These are phyloP conservation scores for Carassius gibelio DNA, from an alignment of 2,113 vertebrate species.

Conservation along the genomic window DNA sequence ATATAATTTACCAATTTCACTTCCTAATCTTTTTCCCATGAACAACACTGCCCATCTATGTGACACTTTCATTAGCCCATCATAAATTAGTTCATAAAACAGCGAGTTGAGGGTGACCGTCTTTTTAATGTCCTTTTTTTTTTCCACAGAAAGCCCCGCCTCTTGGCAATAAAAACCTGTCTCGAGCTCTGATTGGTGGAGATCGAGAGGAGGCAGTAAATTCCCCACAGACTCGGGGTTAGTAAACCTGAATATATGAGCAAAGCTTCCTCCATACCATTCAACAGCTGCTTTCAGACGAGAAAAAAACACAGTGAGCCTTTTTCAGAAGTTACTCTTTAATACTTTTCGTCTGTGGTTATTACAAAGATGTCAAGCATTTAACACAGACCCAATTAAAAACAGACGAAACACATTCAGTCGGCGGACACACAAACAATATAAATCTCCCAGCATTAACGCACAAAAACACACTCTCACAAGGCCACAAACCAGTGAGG, in stretches of 20 bases:
- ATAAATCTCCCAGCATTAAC: neutral
- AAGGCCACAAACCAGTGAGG: constrained; percentile 12
- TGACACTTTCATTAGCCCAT: neutral
- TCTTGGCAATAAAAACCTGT: neutral
- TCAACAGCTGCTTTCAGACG: neutral
- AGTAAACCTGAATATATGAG: neutral
- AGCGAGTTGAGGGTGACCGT: neutral
- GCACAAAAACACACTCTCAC: neutral
- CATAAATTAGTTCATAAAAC: neutral
- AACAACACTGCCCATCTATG: neutral
- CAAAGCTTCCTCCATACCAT: neutral
- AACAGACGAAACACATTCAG: constrained; percentile 48
- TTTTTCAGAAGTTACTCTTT: constrained; percentile 64
- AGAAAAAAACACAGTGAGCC: neutral
- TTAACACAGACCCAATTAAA: constrained; percentile 59
- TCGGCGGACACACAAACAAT: constrained; percentile 14
- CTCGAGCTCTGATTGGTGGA: constrained; percentile 15
- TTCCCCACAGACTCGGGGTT: constrained; percentile 18
- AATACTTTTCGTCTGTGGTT: constrained; percentile 67
- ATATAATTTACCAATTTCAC: too few species aligned
- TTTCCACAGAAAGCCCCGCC: neutral
- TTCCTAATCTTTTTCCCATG: neutral
- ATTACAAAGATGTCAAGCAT: constrained; percentile 65
- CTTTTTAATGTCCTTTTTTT: neutral
- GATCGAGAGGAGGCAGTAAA: neutral